These are phyloP conservation scores for Diorhabda sublineata DNA, from an alignment of 1,140 invertebrate genomes.

Conservation along the genomic window DNA sequence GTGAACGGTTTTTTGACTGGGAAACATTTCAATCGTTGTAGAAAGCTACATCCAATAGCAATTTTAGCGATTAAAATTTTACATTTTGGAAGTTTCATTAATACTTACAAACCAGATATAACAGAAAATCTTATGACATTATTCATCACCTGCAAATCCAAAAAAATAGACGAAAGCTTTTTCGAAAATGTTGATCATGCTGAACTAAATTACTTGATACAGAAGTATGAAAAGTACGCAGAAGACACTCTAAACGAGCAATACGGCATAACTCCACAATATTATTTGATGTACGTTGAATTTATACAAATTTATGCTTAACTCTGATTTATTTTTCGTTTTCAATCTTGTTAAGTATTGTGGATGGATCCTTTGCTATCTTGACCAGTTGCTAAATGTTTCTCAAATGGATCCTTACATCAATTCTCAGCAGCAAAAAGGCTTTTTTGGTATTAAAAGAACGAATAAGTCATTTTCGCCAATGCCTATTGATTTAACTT, in stretches of 20 bases:
- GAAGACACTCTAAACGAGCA: not conserved
- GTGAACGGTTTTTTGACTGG: too few relatives aligned
- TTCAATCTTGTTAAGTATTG: not conserved
- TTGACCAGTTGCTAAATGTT: slow-evolving; percentile 1
- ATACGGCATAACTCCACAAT: not conserved
- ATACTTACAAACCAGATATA: too few relatives aligned
- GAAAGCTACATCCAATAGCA: not conserved
- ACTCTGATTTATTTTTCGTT: slow-evolving; percentile 12
- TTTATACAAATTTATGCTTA: slow-evolving; percentile 9
- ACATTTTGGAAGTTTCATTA: too few relatives aligned
- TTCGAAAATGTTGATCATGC: not conserved
- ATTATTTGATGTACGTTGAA: not conserved
- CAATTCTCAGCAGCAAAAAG: slow-evolving; percentile 1
- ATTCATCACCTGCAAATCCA: too few relatives aligned
- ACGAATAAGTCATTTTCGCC: slow-evolving; percentile 9
- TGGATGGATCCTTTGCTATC: not conserved
- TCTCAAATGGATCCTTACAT: not conserved
- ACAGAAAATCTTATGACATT: too few relatives aligned
- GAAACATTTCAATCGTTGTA: not conserved
- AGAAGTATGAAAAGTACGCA: slow-evolving; percentile 1
- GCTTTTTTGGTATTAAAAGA: slow-evolving; percentile 10
- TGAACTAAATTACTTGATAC: not conserved
- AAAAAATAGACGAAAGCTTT: too few relatives aligned
- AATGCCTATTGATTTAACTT: not conserved
- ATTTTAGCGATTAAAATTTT: not conserved